Evolutionary conservation across 2,113 vertebrate genomes (phyloP).

Genomic region (Ceyx margarethae): DNA sequence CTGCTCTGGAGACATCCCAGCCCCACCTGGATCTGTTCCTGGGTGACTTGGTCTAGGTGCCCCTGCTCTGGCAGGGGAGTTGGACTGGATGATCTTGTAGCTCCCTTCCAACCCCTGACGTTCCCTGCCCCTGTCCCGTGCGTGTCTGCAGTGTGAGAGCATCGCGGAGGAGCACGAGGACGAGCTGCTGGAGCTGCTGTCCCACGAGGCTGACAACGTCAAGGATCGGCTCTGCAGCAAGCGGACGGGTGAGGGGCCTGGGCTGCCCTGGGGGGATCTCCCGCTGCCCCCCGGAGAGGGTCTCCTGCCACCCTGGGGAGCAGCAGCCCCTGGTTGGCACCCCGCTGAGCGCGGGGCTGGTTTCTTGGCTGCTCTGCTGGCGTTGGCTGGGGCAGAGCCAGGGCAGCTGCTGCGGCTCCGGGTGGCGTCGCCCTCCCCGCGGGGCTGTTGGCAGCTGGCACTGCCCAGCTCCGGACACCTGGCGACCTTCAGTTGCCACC

Average conservation of each 20-base stretch:
- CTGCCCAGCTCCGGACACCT: background rate
- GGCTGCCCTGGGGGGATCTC: background rate
- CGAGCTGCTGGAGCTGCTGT: constrained; percentile 93
- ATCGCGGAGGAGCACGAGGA: constrained; percentile 95
- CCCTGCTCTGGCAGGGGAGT: too few relatives aligned
- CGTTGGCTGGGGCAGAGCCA: background rate
- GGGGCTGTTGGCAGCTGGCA: constrained; percentile 39
- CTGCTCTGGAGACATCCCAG: too few relatives aligned
- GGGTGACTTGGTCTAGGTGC: too few relatives aligned
- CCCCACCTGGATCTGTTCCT: too few relatives aligned
- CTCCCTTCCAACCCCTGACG: too few relatives aligned
- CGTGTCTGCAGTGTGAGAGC: constrained; percentile 84
- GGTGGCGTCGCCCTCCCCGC: background rate
- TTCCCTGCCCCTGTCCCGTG: too few relatives aligned
- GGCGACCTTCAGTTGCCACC: background rate
- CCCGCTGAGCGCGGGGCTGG: background rate
- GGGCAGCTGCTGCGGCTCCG: background rate
- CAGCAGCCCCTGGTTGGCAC: too few relatives aligned
- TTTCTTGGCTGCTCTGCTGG: background rate
- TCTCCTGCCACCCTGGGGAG: too few relatives aligned
- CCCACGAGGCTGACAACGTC: constrained; percentile 88
- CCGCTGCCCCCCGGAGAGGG: too few relatives aligned
- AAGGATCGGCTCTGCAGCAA: constrained; percentile 97
- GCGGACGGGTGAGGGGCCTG: constrained; percentile 81
- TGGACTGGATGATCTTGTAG: too few relatives aligned